These are phyloP conservation scores for Thysanoteuthis rhombus DNA, from an alignment of 2,888 invertebrate genomes.

Conservation along the genomic window DNA sequence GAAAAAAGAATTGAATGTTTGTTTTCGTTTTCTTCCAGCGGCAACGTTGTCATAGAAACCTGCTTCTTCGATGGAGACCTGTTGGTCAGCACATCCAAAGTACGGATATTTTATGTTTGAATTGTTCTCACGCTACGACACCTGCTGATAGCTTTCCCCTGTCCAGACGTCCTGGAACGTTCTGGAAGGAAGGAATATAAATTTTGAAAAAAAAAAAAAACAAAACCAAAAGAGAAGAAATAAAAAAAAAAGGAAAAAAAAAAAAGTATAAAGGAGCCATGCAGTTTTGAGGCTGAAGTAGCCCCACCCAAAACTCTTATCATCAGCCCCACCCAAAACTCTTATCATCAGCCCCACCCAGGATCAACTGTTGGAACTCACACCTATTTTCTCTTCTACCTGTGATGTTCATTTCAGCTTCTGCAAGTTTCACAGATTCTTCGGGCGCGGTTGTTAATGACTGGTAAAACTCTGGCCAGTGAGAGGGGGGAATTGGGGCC, in stretches of 20 bases:
- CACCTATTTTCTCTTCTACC: background rate
- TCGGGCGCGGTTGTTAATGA: too few species aligned
- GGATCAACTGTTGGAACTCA: background rate
- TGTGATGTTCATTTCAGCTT: background rate
- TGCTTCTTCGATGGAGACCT: constrained; percentile 88
- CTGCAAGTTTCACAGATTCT: background rate
- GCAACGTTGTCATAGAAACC: constrained; percentile 80
- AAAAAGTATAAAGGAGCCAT: background rate
- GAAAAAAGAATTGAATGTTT: too few species aligned
- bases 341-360: background rate
- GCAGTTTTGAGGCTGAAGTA: background rate
- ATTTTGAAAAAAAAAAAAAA: background rate
- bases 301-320: background rate
- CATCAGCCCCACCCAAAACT: background rate
- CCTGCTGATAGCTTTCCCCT: background rate
- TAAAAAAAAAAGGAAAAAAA: background rate
- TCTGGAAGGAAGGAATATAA: background rate
- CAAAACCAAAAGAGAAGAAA: background rate
- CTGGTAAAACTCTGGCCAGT: too few species aligned
- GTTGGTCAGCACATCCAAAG: constrained; percentile 91
- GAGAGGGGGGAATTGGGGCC: too few species aligned
- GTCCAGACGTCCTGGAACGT: background rate
- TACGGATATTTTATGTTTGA: constrained; percentile 92
- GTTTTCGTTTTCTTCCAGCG: constrained; percentile 69
- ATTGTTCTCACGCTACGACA: background rate